A percentile compares a stretch with the other conserved stretches of the same genome.
Evolutionary conservation across 1,140 invertebrate species (phyloP).

Genomic region (Philotrypesis tridentata): DNA sequence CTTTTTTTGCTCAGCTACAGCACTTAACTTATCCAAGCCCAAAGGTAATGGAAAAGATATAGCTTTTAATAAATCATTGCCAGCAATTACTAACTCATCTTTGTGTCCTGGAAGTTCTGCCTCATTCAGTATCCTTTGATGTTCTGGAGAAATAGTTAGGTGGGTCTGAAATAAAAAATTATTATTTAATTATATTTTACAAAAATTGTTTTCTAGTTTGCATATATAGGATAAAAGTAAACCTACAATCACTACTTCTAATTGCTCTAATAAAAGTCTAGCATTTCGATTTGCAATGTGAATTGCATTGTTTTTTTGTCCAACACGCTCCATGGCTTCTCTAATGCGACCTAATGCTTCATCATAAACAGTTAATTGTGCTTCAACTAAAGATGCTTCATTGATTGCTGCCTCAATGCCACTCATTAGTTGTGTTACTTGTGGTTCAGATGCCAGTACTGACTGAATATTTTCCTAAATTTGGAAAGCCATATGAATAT

Average conservation of each 20-base stretch:
- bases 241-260: slow-evolving; percentile 88
- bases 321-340: slow-evolving; percentile 91
- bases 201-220: background rate
- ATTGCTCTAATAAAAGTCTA: slow-evolving; percentile 83
- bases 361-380: slow-evolving; percentile 83
- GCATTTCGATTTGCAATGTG: slow-evolving; percentile 91
- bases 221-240: slow-evolving; percentile 32
- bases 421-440: slow-evolving; percentile 89
- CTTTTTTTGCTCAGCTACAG: slow-evolving; percentile 91
- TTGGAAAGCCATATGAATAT: slow-evolving; percentile 6
- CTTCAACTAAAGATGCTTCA: slow-evolving; percentile 86
- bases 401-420: slow-evolving; percentile 86
- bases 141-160: slow-evolving; percentile 82
- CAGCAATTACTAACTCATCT: slow-evolving; percentile 85
- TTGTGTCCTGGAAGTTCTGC: slow-evolving; percentile 84
- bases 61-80: slow-evolving; percentile 85
- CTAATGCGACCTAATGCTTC: slow-evolving; percentile 86
- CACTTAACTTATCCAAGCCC: slow-evolving; percentile 79
- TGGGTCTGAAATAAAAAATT: slow-evolving; percentile 73
- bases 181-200: background rate
- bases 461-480: slow-evolving; percentile 87
- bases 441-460: slow-evolving; percentile 87
- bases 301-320: slow-evolving; percentile 92
- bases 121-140: slow-evolving; percentile 82
- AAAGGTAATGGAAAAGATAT: slow-evolving; percentile 74